A percentile compares a stretch with the other conserved stretches of the same genome.
Evolutionary conservation across 2,888 invertebrate species (phyloP).

Genomic region (Phrixothrix hirtus): DNA sequence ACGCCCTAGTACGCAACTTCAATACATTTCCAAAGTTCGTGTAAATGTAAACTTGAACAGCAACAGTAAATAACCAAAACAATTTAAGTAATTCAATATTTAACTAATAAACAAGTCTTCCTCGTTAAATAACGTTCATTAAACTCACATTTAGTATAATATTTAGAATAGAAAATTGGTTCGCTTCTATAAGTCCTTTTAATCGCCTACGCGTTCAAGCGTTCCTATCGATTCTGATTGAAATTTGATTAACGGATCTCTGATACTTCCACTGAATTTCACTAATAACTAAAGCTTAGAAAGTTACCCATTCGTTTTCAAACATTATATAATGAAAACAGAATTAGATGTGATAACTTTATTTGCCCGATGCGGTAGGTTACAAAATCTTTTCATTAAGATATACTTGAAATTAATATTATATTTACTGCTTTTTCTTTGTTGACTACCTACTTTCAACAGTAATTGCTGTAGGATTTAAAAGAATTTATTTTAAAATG

Average conservation of each 20-base stretch:
- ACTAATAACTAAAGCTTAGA: constrained; percentile 4
- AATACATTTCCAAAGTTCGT: neutral
- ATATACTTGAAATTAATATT: too few relatives aligned
- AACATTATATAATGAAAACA: neutral
- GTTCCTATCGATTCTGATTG: constrained; percentile 17
- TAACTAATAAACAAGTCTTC: neutral
- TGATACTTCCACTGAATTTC: constrained; percentile 12
- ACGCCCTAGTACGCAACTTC: neutral
- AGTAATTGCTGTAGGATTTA: too few relatives aligned
- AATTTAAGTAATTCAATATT: neutral
- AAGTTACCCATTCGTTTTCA: neutral
- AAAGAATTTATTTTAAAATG: too few relatives aligned
- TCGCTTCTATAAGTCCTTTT: constrained; percentile 15
- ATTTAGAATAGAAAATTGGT: constrained; percentile 18
- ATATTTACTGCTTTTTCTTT: too few relatives aligned
- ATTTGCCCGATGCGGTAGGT: too few relatives aligned
- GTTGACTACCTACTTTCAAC: too few relatives aligned
- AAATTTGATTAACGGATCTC: constrained; percentile 21
- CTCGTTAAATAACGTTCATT: constrained; percentile 19
- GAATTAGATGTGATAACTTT: too few relatives aligned
- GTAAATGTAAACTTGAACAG: neutral
- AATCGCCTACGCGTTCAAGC: constrained; percentile 9
- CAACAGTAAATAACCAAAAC: too few relatives aligned
- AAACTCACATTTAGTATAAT: constrained; percentile 23
- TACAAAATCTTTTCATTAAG: too few relatives aligned